Base-by-base conservation (phyloP, 1,140 invertebrate species). In the Saccostrea cuccullata region DNA sequence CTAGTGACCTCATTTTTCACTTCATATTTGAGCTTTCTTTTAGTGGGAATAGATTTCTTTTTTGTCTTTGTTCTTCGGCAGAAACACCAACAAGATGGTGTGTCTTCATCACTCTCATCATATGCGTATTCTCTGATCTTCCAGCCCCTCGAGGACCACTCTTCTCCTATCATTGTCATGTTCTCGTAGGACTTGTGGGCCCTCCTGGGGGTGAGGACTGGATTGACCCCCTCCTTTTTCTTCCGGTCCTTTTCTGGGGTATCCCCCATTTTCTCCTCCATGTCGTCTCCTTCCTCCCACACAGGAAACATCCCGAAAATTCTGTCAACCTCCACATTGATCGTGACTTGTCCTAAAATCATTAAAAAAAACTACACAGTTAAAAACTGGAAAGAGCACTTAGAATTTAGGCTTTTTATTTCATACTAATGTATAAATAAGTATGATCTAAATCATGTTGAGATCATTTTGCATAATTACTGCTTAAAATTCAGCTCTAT, bases 151-250 rank as follows among this genome's bases (percentile, higher is more conserved):
- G 88, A 60, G 13, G 67, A 84, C 55, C 82, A 40, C 15, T 84
- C 82, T 15, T 87, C 87, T 2, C 90, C 92, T 8, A 91, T 84
- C 73, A 91, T 83, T 36, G 90, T 89, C 92, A 92, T 92, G 67
- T 92, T 91, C n/a, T 91, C 92, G 67, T 91, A 91, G 6, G 92
- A 92, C 85, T 91, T 89, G 84, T 91, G 90, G 26, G 89, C 87
- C 23, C 90, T 84, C 3, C 89, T 64, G 0, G 89, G 88, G 0
- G 90, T 89, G n/a, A 90, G 77, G 55, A 85, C 58, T 17, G 86
- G 86, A 77, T 86, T 86, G 6, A 85, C 82, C 11, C 88, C 87
- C 26, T 86, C 82, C 5, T 82, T 40, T 26, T 60, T 89, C 15
- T 58, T 86, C 20, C 84, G 55, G 2, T 90, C 88, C n/a, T 91